Conservation (phyloP, 2,113 vertebrate species). For the Vulpes lagopus region DNA sequence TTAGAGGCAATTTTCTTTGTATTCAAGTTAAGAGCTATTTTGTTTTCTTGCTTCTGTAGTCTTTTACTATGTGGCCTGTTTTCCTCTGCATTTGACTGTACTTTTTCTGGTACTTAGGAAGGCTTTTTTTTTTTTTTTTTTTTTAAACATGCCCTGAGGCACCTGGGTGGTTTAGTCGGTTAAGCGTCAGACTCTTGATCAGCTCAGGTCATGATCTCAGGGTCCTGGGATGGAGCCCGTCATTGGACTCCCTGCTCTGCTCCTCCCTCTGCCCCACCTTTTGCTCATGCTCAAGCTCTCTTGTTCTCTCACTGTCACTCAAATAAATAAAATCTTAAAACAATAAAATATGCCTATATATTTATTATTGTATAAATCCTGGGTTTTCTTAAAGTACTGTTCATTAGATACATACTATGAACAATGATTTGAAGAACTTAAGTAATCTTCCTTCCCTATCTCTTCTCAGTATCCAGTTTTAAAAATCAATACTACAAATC, state of each 20-base stretch:
- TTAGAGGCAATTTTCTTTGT: neutral
- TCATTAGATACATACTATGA: neutral
- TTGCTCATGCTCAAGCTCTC: neutral
- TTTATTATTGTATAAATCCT: neutral
- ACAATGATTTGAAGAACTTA: neutral
- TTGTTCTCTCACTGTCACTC: neutral
- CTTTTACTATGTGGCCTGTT: neutral
- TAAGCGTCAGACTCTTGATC: neutral
- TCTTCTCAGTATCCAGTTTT: neutral
- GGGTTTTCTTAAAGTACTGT: neutral
- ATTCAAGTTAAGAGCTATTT: neutral
- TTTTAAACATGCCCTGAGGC: neutral
- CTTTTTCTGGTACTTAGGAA: neutral
- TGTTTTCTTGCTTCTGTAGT: neutral
- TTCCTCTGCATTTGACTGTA: neutral
- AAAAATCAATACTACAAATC: neutral
- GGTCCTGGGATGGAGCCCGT: neutral
- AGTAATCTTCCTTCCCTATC: neutral
- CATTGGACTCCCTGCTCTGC: neutral
- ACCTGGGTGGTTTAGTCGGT: neutral
- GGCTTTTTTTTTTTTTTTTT: neutral
- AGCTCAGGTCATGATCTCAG: neutral
- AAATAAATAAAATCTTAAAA: neutral
- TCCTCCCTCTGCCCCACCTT: neutral
- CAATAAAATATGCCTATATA: neutral